phyloP scores from a whole-genome alignment of 2,888 invertebrate species.

The Zele albiditarsus region DNA sequence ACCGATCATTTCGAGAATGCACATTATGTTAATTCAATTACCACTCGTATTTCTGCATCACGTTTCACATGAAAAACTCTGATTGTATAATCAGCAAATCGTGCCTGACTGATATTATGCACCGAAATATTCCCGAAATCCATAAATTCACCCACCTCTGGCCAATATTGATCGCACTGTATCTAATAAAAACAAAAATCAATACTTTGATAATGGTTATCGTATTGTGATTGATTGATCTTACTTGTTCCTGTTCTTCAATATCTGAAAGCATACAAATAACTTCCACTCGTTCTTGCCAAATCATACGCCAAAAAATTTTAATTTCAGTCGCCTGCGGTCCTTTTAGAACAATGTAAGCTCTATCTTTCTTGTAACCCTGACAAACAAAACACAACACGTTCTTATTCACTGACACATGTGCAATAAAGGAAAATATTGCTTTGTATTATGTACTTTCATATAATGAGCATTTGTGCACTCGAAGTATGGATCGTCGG shows the following conservation, averaged over 20 bases:
- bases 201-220: not conserved
- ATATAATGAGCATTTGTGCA: constrained; percentile 76
- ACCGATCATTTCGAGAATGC: too few species aligned
- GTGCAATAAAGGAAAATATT: too few species aligned
- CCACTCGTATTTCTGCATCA: constrained; percentile 62
- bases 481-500: constrained; percentile 71
- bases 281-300: constrained; percentile 73
- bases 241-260: constrained; percentile 72
- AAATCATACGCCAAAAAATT: constrained; percentile 74
- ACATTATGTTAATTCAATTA: constrained; percentile 43
- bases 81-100: constrained; percentile 69
- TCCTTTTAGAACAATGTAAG: constrained; percentile 70
- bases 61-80: constrained; percentile 63
- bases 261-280: constrained; percentile 75
- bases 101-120: constrained; percentile 60
- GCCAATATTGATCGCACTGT: constrained; percentile 75
- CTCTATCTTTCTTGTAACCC: constrained; percentile 57
- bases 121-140: constrained; percentile 68
- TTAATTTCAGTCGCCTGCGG: constrained; percentile 67
- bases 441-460: constrained; percentile 61
- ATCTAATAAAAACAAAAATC: constrained; percentile 61
- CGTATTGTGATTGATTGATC: not conserved
- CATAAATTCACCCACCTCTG: constrained; percentile 70
- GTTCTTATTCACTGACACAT: too few species aligned
- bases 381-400: constrained; percentile 22